Evolutionary conservation across 2,888 invertebrate genomes (phyloP).

Genomic region (Nomada fucata): DNA sequence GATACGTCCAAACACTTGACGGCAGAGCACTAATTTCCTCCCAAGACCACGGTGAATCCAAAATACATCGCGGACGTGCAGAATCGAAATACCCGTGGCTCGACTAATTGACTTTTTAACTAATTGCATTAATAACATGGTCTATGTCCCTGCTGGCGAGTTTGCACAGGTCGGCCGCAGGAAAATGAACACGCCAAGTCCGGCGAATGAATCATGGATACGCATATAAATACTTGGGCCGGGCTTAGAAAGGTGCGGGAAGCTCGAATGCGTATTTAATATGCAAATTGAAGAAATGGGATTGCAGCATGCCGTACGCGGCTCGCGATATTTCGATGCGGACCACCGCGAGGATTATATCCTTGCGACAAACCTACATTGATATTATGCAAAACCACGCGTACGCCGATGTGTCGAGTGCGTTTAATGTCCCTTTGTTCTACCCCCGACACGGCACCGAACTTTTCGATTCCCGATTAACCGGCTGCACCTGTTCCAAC

Average conservation of each 20-base stretch:
- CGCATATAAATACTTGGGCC: constrained; percentile 62
- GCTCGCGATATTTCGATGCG: constrained; percentile 78
- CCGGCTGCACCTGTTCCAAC: constrained; percentile 13
- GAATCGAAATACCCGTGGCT: constrained; percentile 30
- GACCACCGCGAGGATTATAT: constrained; percentile 74
- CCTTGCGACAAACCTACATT: constrained; percentile 67
- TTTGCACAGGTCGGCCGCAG: constrained; percentile 31
- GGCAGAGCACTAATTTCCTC: not conserved
- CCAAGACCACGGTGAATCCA: not conserved
- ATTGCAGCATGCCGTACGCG: constrained; percentile 76
- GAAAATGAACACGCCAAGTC: constrained; percentile 56
- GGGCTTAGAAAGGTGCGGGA: constrained; percentile 53
- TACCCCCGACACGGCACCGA: constrained; percentile 29
- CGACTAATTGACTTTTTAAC: constrained; percentile 56
- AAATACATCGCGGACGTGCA: not conserved
- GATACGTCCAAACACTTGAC: no score
- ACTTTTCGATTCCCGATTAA: constrained; percentile 45
- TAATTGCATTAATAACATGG: constrained; percentile 55
- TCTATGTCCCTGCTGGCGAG: constrained; percentile 6
- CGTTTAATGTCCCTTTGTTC: constrained; percentile 65
- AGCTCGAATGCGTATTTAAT: constrained; percentile 77
- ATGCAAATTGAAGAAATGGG: constrained; percentile 82
- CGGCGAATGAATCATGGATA: constrained; percentile 65
- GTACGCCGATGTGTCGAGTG: constrained; percentile 54
- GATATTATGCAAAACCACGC: constrained; percentile 70